These are phyloP conservation scores for Tyrophagus putrescentiae DNA, from an alignment of 1,140 invertebrate genomes.

Conservation along the genomic window DNA sequence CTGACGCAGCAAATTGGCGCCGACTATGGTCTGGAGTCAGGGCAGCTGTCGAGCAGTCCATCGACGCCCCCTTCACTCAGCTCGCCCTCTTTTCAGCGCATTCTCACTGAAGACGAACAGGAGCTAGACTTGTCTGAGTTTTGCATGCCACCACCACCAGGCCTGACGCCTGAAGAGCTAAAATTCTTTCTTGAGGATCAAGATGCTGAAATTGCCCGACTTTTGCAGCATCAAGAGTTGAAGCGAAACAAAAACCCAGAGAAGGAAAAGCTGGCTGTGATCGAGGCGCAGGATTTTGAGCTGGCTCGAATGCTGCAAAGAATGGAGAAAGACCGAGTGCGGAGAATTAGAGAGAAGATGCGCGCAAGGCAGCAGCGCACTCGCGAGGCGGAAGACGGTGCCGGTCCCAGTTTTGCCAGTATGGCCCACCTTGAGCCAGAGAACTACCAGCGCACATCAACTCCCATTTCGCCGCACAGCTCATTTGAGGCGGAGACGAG, in stretches of 20 bases:
- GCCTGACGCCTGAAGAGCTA: constrained; percentile 31
- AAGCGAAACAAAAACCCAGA: constrained; percentile 46
- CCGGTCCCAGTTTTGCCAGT: not conserved
- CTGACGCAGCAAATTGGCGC: constrained; percentile 28
- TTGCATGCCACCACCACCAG: constrained; percentile 31
- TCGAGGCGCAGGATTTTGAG: constrained; percentile 80
- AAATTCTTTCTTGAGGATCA: constrained; percentile 44
- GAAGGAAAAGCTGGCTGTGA: constrained; percentile 55
- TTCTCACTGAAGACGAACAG: constrained; percentile 14
- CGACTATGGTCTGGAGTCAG: constrained; percentile 9
- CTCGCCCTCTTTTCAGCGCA: not conserved
- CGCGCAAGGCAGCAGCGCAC: constrained; percentile 39
- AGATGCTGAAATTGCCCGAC: constrained; percentile 49
- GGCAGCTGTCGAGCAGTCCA: not conserved
- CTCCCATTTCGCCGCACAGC: not conserved
- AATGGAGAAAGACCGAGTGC: constrained; percentile 53
- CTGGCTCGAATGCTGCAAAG: constrained; percentile 75
- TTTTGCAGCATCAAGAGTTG: constrained; percentile 48
- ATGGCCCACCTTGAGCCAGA: not conserved
- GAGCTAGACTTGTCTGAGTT: constrained; percentile 35
- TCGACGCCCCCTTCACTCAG: not conserved
- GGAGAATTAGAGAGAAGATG: constrained; percentile 47
- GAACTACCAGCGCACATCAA: constrained; percentile 4
- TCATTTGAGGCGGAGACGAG: not conserved
- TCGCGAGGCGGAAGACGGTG: not conserved